phyloP scores from a whole-genome alignment of 2,797 vertebrate genomes.

The Leptodactylus fallax region DNA sequence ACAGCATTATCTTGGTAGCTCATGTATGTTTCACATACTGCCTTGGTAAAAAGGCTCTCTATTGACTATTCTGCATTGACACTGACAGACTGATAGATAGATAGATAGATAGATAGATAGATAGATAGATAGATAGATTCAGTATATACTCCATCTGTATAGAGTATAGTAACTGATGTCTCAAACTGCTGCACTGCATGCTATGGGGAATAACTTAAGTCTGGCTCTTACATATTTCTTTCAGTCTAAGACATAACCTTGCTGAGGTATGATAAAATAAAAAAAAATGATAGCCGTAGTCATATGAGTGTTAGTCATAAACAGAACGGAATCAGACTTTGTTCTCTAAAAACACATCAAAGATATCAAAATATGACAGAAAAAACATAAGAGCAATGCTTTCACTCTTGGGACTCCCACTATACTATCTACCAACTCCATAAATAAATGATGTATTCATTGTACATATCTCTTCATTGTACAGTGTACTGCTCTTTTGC shows the following conservation, averaged over 20 bases:
- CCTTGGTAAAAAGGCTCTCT: background rate
- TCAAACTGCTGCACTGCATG: background rate
- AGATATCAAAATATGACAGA: constrained; percentile 34
- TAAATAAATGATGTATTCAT: constrained; percentile 1
- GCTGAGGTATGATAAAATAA: constrained; percentile 27
- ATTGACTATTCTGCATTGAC: background rate
- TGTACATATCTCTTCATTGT: background rate
- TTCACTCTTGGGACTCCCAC: background rate
- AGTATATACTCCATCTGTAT: background rate
- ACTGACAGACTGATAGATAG: too few species aligned
- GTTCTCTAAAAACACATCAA: constrained; percentile 37
- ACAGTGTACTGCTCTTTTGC: background rate
- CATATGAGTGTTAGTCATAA: constrained; percentile 48
- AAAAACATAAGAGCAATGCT: constrained; percentile 15
- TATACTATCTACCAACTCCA: background rate
- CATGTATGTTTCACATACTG: constrained; percentile 32
- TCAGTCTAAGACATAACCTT: background rate
- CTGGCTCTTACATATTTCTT: background rate
- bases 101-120: too few species aligned
- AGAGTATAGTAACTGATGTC: background rate
- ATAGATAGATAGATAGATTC: too few species aligned
- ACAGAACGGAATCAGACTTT: constrained; percentile 22
- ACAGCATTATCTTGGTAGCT: constrained; percentile 21
- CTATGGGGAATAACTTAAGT: background rate
- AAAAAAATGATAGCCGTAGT: constrained; percentile 24